phyloP scores from a whole-genome alignment of 2,888 invertebrate genomes.

The Syrphus vitripennis region DNA sequence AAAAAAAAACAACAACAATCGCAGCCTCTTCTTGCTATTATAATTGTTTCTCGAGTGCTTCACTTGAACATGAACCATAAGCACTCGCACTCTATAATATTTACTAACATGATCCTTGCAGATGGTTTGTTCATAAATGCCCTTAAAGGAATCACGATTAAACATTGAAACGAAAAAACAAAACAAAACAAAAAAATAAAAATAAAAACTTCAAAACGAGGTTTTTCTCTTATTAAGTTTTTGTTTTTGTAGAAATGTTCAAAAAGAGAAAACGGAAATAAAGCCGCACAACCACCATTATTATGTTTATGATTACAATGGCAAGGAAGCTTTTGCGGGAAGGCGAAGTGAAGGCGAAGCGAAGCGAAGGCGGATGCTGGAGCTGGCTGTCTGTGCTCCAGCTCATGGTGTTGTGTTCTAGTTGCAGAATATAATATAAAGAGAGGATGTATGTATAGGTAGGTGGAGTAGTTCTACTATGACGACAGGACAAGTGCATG shows the following conservation, averaged over 20 bases:
- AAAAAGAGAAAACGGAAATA: slow-evolving; percentile 19
- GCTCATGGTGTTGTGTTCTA: neutral
- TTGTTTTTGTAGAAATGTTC: neutral
- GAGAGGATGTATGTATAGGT: too few species aligned
- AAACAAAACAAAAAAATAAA: slow-evolving; percentile 11
- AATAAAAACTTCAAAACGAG: neutral
- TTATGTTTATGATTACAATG: slow-evolving; percentile 1
- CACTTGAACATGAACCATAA: slow-evolving; percentile 25
- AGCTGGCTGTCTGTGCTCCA: slow-evolving; percentile 11
- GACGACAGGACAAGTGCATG: slow-evolving; percentile 30
- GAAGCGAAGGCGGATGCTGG: slow-evolving; percentile 9
- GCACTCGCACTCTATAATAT: slow-evolving; percentile 33
- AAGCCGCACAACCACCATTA: slow-evolving; percentile 29
- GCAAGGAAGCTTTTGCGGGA: neutral
- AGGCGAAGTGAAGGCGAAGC: too few species aligned
- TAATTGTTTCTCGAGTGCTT: slow-evolving; percentile 52
- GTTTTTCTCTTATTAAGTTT: slow-evolving; percentile 13
- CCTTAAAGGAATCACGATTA: slow-evolving; percentile 36
- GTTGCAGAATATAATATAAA: too few species aligned
- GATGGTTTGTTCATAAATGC: slow-evolving; percentile 16
- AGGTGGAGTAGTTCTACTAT: neutral
- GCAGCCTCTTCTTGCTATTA: slow-evolving; percentile 22
- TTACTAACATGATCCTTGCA: slow-evolving; percentile 41
- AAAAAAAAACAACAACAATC: neutral
- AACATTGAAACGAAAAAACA: neutral